These are phyloP conservation scores for Carlito syrichta DNA, from an alignment of 2,113 vertebrate species.

Conservation along the genomic window DNA sequence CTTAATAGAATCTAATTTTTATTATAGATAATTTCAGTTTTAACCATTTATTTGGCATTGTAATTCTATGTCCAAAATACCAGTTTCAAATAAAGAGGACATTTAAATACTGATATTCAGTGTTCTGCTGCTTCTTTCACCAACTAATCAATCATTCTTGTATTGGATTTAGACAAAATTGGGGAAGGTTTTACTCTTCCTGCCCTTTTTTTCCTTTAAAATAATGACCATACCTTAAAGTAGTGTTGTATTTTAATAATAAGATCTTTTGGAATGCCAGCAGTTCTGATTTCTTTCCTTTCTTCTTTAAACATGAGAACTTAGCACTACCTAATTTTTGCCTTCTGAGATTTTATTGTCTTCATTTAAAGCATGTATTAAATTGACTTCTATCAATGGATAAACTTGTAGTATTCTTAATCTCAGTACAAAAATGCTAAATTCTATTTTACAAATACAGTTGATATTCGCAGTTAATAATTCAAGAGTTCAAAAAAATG, in stretches of 20 bases:
- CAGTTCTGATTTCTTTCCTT: constrained; percentile 41
- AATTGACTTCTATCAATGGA: constrained; percentile 34
- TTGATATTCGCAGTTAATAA: neutral
- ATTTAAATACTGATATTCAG: neutral
- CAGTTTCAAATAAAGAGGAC: constrained; percentile 17
- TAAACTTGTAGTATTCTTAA: constrained; percentile 79
- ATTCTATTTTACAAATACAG: constrained; percentile 22
- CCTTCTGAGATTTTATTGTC: constrained; percentile 46
- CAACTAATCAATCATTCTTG: neutral
- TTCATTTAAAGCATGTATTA: constrained; percentile 63
- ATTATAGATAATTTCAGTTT: neutral
- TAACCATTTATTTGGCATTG: neutral
- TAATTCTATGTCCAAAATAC: neutral
- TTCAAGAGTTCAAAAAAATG: neutral
- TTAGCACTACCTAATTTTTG: neutral
- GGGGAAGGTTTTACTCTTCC: neutral
- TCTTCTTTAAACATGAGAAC: constrained; percentile 51
- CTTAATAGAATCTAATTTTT: neutral
- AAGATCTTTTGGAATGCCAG: constrained; percentile 25
- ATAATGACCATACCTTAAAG: constrained; percentile 16
- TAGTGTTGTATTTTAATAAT: constrained; percentile 14
- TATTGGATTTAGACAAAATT: constrained; percentile 36
- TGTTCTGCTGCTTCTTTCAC: neutral
- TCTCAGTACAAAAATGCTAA: constrained; percentile 41
- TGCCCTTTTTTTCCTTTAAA: neutral